Conservation (phyloP, 2,113 vertebrate species). For the Thunnus maccoyii region DNA sequence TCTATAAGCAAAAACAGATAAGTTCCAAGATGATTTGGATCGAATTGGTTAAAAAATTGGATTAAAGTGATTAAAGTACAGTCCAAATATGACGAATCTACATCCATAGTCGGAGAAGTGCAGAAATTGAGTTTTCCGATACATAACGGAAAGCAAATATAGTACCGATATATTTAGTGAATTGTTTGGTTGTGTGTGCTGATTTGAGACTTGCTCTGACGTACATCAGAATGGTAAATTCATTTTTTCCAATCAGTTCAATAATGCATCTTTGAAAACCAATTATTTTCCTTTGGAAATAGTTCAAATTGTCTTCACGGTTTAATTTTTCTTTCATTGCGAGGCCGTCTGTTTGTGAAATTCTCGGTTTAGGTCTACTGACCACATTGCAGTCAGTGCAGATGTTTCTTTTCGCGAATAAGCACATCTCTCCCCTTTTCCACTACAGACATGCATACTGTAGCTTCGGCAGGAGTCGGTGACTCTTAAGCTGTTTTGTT, state of each 20-base stretch:
- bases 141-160: background rate
- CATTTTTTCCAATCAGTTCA: too few relatives aligned
- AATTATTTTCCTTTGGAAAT: too few relatives aligned
- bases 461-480: background rate
- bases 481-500: slow-evolving; percentile 32
- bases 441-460: background rate
- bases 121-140: background rate
- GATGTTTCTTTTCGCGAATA: background rate
- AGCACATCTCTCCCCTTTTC: background rate
- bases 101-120: background rate
- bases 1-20: slow-evolving; percentile 4
- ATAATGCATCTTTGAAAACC: too few relatives aligned
- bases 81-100: too few relatives aligned
- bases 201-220: background rate
- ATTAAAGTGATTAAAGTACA: background rate
- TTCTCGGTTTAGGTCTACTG: background rate
- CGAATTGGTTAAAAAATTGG: background rate
- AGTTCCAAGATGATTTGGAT: slow-evolving; percentile 6
- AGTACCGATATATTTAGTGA: background rate
- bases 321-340: too few relatives aligned
- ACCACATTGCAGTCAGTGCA: background rate
- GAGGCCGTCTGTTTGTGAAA: background rate
- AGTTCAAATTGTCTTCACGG: too few relatives aligned
- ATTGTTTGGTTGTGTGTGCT: background rate
- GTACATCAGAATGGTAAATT: too few relatives aligned